Base-by-base conservation (phyloP, 2,113 vertebrate species). In the Chelonoidis abingdonii region DNA sequence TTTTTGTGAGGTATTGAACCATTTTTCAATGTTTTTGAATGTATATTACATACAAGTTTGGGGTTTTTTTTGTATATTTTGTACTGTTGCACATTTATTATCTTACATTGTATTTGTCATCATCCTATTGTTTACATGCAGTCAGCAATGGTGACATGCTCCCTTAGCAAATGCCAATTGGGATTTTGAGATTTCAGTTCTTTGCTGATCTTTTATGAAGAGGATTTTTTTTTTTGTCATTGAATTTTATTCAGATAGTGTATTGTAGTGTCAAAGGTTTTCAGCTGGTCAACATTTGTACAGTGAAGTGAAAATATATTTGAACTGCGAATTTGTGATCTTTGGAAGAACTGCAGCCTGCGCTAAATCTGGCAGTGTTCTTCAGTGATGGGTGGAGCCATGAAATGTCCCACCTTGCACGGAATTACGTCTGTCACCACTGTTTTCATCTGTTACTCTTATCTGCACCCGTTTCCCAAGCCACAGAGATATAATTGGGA, bases 41-140 rank as follows among this genome's bases (percentile, higher is more conserved):
- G 97, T 97, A 96, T 96, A 91, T 92, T 94, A 95, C 97, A 97
- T 95, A 94, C 84, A 89, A 94, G 52, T 95, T 94, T 97, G 47
- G 10, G 6, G 44, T 92, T 96, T 93, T 53, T 89, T 98, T 96
- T 97, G 92, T 98, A 88, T 97, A 94, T 95, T 98, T 94, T 97
- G 94, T 98, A 87, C 87, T 94, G 83, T 97, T 95, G 87, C 83
- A 92, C 90, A 94, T 83, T 93, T 93, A 69, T 57, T 91, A 95
- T 50, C 95, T 89, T 95, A 96, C 89, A 83, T 94, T 96, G 83
- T 97, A 93, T 88, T 95, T 95, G 84, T 90, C 76, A 54, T 96
- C 93, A 88, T 96, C 89, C 91, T 96, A 96, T 93, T 94, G 84
- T 97, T 97, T 95, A 80, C 91, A 89, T 89, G 52, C 95, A 93